phyloP scores from a whole-genome alignment of 2,113 vertebrate species.

The Heterochromis multidens region DNA sequence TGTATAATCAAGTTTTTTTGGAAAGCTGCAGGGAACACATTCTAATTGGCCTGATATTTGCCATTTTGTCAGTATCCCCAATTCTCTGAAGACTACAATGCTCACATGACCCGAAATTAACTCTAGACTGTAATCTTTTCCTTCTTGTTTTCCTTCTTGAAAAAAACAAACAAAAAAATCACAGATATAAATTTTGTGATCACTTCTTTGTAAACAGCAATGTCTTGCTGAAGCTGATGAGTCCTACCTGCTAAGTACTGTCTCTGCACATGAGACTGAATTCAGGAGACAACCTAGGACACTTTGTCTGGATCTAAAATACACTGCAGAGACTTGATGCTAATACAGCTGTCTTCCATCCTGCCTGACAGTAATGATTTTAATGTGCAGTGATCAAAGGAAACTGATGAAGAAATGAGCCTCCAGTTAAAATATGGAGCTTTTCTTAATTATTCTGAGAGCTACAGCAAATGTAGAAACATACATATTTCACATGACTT shows the following conservation, averaged over 20 bases:
- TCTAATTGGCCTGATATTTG: neutral
- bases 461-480: neutral
- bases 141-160: neutral
- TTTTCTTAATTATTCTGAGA: neutral
- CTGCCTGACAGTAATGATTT: neutral
- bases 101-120: neutral
- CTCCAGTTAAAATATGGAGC: neutral
- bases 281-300: neutral
- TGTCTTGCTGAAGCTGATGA: neutral
- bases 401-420: neutral
- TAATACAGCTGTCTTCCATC: neutral
- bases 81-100: neutral
- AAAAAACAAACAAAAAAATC: neutral
- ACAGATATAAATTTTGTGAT: neutral
- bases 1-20: neutral
- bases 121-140: neutral
- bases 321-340: neutral
- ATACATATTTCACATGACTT: neutral
- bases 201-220: neutral
- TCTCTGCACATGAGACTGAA: neutral
- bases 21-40: neutral
- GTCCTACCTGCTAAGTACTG: neutral
- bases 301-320: neutral
- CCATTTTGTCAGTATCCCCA: neutral
- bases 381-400: neutral